Percentiles rank a stretch among this genome's conserved stretches.
Evolutionary conservation across 2,113 vertebrate genomes (phyloP).

Genomic region (Euleptes europaea): DNA sequence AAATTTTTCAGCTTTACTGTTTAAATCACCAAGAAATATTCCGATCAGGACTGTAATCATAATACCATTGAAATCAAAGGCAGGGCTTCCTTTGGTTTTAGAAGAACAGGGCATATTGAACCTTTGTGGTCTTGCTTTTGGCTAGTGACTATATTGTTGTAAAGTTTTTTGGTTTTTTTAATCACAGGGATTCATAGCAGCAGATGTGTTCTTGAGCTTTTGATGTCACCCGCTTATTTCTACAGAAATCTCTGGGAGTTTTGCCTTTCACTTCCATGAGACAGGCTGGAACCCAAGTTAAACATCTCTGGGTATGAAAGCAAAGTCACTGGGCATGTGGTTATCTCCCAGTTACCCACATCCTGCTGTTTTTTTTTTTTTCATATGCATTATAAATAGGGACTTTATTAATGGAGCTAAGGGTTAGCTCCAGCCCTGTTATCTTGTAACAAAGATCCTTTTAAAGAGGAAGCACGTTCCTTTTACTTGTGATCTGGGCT

Average conservation of each 20-base stretch:
- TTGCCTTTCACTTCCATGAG: slow-evolving; percentile 28
- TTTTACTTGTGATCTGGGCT: slow-evolving; percentile 29
- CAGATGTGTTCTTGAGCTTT: slow-evolving; percentile 1
- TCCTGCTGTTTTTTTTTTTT: slow-evolving; percentile 33
- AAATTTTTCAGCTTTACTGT: not conserved
- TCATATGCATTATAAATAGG: slow-evolving; percentile 41
- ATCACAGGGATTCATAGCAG: slow-evolving; percentile 6
- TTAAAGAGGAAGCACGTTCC: slow-evolving; percentile 27
- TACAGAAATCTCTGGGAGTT: slow-evolving; percentile 34
- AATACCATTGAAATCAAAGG: not conserved
- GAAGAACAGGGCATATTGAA: not conserved
- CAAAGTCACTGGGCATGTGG: slow-evolving; percentile 39
- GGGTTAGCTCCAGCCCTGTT: slow-evolving; percentile 14
- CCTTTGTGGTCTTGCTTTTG: slow-evolving; percentile 6
- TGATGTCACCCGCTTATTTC: slow-evolving; percentile 10
- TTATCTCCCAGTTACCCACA: slow-evolving; percentile 48
- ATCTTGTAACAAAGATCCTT: slow-evolving; percentile 29
- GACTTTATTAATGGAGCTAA: slow-evolving; percentile 34
- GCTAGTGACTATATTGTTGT: not conserved
- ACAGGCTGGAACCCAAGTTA: slow-evolving; percentile 29
- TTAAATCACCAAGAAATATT: not conserved
- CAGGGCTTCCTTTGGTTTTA: not conserved
- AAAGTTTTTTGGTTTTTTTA: slow-evolving; percentile 23
- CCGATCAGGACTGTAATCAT: not conserved
- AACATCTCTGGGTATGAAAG: slow-evolving; percentile 35